Conservation (phyloP, 2,797 vertebrate genomes). For the Mormyrus proboscirostris region DNA sequence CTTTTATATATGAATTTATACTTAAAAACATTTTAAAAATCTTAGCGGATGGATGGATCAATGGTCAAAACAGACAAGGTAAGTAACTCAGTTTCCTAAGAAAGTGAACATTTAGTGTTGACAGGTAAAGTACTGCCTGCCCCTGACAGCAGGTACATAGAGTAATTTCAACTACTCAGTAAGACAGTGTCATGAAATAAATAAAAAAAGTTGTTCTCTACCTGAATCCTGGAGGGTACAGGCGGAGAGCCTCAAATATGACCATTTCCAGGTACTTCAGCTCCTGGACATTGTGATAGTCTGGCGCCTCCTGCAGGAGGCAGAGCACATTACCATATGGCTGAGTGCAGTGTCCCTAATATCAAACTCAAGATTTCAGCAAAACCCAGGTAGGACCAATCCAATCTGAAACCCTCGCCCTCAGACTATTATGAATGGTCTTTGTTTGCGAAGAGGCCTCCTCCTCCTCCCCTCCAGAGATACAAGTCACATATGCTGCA, state of each 20-base stretch:
- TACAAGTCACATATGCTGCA: not conserved
- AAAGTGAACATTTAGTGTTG: not conserved
- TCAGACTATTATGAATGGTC: not conserved
- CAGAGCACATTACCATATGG: not conserved
- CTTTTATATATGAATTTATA: too few species aligned
- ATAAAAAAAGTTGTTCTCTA: conserved; percentile 33
- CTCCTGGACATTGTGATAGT: conserved; percentile 74
- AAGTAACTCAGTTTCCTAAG: not conserved
- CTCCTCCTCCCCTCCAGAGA: not conserved
- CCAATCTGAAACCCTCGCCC: not conserved
- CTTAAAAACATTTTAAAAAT: not conserved
- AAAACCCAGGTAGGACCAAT: not conserved
- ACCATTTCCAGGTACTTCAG: conserved; percentile 93
- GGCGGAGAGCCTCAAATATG: conserved; percentile 77
- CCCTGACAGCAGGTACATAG: not conserved
- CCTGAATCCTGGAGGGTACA: conserved; percentile 92
- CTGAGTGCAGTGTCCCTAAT: not conserved
- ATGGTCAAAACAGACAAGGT: not conserved
- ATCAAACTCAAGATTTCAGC: not conserved
- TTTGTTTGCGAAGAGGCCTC: not conserved
- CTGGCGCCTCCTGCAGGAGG: conserved; percentile 60
- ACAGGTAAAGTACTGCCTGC: not conserved
- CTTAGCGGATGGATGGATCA: not conserved
- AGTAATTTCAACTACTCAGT: not conserved
- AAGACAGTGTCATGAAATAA: not conserved